Base-by-base conservation (phyloP, 1,140 invertebrate genomes). In the Hylaeus volcanicus region DNA sequence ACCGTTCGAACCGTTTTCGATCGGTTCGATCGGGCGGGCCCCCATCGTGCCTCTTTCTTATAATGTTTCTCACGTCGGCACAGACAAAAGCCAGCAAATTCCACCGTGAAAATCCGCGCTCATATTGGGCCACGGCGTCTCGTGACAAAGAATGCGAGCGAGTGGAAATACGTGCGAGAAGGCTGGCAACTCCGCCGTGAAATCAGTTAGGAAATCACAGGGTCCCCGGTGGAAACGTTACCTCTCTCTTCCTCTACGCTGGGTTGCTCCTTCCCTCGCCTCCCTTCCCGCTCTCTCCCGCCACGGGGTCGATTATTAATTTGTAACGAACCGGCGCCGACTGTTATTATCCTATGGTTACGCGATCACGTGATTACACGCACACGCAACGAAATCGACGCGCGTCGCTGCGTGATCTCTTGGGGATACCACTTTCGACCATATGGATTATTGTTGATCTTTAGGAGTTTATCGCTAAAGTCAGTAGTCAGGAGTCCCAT, bases 121-220 rank as follows among this genome's bases (percentile, higher is more conserved):
- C 63, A 84, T 83, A 81, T 78, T 83, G 87, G 81, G 61, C 70
- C 53, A 37, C 64, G 53, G 26, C 51, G 55, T 76, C 71, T 64
- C 61, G 60, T 74, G 69, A 77, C 70, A 53, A 79, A 70, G 65
- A 60, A 61, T 48, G 68, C 53, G 39, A 51, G 45, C 68, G 68
- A 43, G 77, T 61, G 37, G 66, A 60, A 53, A 26, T 76, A 70
- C 63, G 77, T 60, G 69, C 73, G 75, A 74, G 74, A 75, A 84
- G 84, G 81, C 73, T 81, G 84, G 84, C 83, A 88, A 83, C 78
- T 88, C 64, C 79, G 87, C 81, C 88, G 89, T 91, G 87, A 91
- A 92, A 91, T 92, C 90, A 88, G 90, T 91, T 92, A 92, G 86
- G 86, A 91, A 91, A 91, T 92, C 90, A 90, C 87, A 87, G 86